Conservation (phyloP, 1,140 invertebrate genomes). For the Tetragonula clypearis region DNA sequence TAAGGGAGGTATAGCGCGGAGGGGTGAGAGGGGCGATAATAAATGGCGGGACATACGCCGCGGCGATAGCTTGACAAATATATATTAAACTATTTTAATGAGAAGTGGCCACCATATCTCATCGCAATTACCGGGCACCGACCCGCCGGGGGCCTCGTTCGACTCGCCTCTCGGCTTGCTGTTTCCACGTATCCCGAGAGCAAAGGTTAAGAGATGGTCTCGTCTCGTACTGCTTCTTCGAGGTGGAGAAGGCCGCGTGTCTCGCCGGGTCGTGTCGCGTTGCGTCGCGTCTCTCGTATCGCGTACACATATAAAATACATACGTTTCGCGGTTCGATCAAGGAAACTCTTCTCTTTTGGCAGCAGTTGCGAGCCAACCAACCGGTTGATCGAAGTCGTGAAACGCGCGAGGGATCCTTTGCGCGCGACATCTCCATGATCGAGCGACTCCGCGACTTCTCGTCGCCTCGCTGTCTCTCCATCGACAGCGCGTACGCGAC, state of each 20-base stretch:
- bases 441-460: slow-evolving; percentile 9
- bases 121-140: slow-evolving; percentile 76
- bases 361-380: slow-evolving; percentile 7
- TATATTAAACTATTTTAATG: slow-evolving; percentile 80
- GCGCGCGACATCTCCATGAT: neutral
- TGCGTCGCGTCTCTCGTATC: neutral
- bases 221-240: slow-evolving; percentile 42
- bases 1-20: neutral
- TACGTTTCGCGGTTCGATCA: neutral
- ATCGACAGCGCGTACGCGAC: slow-evolving; percentile 38
- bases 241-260: neutral
- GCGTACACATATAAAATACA: neutral
- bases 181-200: slow-evolving; percentile 61
- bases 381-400: slow-evolving; percentile 11
- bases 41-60: slow-evolving; percentile 69
- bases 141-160: slow-evolving; percentile 56
- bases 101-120: slow-evolving; percentile 78
- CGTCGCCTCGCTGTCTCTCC: slow-evolving; percentile 24
- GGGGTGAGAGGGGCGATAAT: slow-evolving; percentile 60
- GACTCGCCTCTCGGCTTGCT: slow-evolving; percentile 46
- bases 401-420: slow-evolving; percentile 7
- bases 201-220: slow-evolving; percentile 74
- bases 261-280: neutral
- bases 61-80: slow-evolving; percentile 75
- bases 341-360: slow-evolving; percentile 20